phyloP scores from a whole-genome alignment of 1,140 invertebrate genomes.

The Papilio polyxenes region DNA sequence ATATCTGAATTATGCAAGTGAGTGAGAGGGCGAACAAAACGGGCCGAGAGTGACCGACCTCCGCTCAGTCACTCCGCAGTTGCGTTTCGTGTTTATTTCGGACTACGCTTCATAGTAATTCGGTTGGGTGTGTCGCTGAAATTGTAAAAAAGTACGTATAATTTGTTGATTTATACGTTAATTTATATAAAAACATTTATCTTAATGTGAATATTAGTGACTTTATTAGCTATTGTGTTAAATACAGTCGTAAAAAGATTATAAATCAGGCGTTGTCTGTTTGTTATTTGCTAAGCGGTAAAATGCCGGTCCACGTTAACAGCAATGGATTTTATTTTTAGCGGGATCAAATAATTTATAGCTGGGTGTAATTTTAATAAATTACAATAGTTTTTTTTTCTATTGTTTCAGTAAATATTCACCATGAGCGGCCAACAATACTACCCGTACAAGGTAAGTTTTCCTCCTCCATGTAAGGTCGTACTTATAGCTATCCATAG shows the following conservation, averaged over 20 bases:
- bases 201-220: conserved; percentile 43
- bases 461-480: conserved; percentile 62
- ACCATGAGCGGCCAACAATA: conserved; percentile 80
- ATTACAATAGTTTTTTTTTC: conserved; percentile 43
- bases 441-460: conserved; percentile 81
- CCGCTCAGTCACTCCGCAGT: conserved; percentile 53
- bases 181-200: conserved; percentile 26
- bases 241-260: background rate
- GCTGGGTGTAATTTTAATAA: conserved; percentile 52
- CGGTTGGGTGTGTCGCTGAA: conserved; percentile 65
- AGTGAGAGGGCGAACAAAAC: conserved; percentile 72
- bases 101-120: conserved; percentile 57
- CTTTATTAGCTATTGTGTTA: background rate
- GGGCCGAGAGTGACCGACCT: conserved; percentile 59
- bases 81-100: conserved; percentile 64
- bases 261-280: conserved; percentile 38
- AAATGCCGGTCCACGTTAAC: conserved; percentile 67
- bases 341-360: conserved; percentile 45
- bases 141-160: conserved; percentile 69
- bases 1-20: conserved; percentile 46
- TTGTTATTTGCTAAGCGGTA: conserved; percentile 63
- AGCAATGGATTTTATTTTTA: conserved; percentile 69
- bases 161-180: conserved; percentile 38
- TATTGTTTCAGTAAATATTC: conserved; percentile 66
- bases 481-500: conserved; percentile 46